A percentile compares a stretch with the other conserved stretches of the same genome.
These are phyloP conservation scores for Drosophila willistoni DNA, from an alignment of 1,140 invertebrate genomes.

Conservation along the genomic window DNA sequence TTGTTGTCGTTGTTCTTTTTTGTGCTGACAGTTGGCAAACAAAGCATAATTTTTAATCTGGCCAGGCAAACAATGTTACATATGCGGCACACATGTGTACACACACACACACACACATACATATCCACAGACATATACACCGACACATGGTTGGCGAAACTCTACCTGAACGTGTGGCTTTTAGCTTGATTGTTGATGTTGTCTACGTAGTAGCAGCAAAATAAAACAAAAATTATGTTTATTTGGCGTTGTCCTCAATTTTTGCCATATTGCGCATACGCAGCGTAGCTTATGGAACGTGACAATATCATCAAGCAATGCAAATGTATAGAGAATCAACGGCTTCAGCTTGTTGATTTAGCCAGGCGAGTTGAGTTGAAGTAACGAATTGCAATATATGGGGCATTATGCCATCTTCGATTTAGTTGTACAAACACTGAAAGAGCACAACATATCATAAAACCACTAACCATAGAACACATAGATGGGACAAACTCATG, in stretches of 20 bases:
- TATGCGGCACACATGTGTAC: slow-evolving; percentile 47
- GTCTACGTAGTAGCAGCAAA: slow-evolving; percentile 25
- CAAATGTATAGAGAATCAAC: not conserved
- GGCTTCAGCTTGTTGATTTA: slow-evolving; percentile 55
- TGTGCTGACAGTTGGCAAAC: slow-evolving; percentile 80
- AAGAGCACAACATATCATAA: too few relatives aligned
- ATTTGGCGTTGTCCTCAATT: slow-evolving; percentile 67
- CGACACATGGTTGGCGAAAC: slow-evolving; percentile 3
- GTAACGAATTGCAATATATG: too few relatives aligned
- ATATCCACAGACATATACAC: not conserved
- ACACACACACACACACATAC: slow-evolving; percentile 15
- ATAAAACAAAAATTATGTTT: slow-evolving; percentile 68
- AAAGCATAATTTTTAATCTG: slow-evolving; percentile 82
- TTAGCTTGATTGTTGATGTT: slow-evolving; percentile 75
- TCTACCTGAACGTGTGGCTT: slow-evolving; percentile 66
- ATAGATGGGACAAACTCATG: too few relatives aligned
- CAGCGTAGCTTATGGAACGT: slow-evolving; percentile 54
- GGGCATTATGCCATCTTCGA: too few relatives aligned
- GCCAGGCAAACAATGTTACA: slow-evolving; percentile 77
- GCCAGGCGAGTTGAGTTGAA: not conserved
- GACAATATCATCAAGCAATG: slow-evolving; percentile 71
- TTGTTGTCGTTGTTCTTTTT: slow-evolving; percentile 47
- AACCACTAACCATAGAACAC: too few relatives aligned
- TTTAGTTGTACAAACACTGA: too few relatives aligned
- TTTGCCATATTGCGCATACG: slow-evolving; percentile 63